Base-by-base conservation (phyloP, 2,113 vertebrate genomes). In the Malurus cyaneus region DNA sequence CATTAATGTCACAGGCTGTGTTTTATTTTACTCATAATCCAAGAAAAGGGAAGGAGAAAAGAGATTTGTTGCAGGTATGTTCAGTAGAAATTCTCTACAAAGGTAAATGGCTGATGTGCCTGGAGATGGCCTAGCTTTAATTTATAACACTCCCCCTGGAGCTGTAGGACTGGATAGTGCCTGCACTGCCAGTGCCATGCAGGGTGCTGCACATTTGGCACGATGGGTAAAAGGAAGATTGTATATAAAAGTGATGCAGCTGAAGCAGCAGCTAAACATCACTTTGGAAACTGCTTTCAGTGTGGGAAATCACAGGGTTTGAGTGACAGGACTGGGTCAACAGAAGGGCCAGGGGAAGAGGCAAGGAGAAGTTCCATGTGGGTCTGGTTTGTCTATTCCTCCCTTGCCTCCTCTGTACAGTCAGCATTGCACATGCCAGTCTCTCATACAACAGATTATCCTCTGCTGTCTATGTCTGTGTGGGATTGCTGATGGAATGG, bases 1-100 rank as follows among this genome's bases (percentile, higher is more conserved):
- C 57, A 82, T 94, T 93, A 92, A 79, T 5, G 66, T 96, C 93
- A 93, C 9, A 65, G 61, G 10, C 7, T 84, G 46, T 94, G 67
- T 93, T 96, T 95, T 96, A 95, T 96, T 95, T 59, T 29, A 57
- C 79, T 93, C 93, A 96, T 94, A 96, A 70, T 54, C 82, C 54
- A 65, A 73, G 82, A 80, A 93, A 83, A 80, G 32, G 39, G 29
- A 95, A 89, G 50, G 74, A 50, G 42, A 69, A 93, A 76, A 57
- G 46, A 69, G 39, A 64, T 94, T 73, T 90, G 46, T 93, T 1
- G 6, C 44, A 31, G 44, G 20, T 3, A 0, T 29, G 29, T 46
- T 92, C 2, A 2, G 62, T 26, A 57, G 14, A 79, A 82, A 61
- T 86, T 70, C 29, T 65, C 54, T 69, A 28, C 14, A 8, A 39